A percentile compares a stretch with the other conserved stretches of the same genome.
phyloP scores from a whole-genome alignment of 2,113 vertebrate genomes.

The Puma concolor region DNA sequence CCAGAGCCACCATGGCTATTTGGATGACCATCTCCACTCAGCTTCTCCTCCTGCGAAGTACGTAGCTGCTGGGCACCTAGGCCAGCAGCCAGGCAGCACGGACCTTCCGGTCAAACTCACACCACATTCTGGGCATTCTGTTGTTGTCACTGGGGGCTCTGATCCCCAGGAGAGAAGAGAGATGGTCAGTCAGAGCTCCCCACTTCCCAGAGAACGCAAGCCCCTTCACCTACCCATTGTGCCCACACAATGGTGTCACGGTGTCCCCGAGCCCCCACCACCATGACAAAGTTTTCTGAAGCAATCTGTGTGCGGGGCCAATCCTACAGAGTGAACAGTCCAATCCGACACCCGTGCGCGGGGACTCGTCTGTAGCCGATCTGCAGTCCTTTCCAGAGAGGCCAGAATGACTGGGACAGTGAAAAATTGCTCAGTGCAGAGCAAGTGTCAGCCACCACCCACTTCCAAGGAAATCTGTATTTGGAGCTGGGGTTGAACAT shows the following conservation, averaged over 20 bases:
- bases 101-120: background rate
- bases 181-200: background rate
- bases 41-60: background rate
- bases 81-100: accelerated
- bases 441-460: background rate
- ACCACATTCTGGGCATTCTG: accelerated
- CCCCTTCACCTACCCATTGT: accelerated
- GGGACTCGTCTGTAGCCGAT: background rate
- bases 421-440: background rate
- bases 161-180: background rate
- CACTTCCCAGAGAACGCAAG: background rate
- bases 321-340: background rate
- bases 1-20: accelerated
- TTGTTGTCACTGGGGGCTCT: background rate
- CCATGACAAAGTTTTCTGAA: background rate
- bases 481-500: background rate
- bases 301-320: background rate
- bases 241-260: background rate
- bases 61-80: background rate
- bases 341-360: accelerated
- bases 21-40: background rate
- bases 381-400: background rate
- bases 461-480: background rate
- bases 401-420: background rate
- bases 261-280: no score